A percentile compares a stretch with the other conserved stretches of the same genome.
These are phyloP conservation scores for Ophion ventricosus DNA, from an alignment of 2,888 invertebrate genomes.

Conservation along the genomic window DNA sequence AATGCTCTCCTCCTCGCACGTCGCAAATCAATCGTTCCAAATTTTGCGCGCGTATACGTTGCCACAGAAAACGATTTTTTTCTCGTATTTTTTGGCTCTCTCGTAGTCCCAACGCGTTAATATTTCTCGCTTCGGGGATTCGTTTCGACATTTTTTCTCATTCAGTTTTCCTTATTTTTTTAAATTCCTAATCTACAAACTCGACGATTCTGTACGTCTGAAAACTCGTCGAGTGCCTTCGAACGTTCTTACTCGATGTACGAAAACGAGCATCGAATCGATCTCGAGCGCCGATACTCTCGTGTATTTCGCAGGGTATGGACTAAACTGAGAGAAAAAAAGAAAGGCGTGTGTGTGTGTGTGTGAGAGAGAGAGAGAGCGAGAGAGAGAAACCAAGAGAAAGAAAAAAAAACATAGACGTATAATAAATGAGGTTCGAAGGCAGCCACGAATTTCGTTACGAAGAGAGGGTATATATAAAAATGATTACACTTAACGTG, in stretches of 20 bases:
- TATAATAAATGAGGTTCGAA: constrained; percentile 64
- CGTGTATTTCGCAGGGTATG: constrained; percentile 55
- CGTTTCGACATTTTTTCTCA: constrained; percentile 72
- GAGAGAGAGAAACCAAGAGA: constrained; percentile 6
- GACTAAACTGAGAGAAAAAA: constrained; percentile 48
- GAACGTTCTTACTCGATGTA: constrained; percentile 51
- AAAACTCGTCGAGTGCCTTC: constrained; percentile 67
- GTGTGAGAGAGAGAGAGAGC: constrained; percentile 16
- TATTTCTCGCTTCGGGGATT: constrained; percentile 65
- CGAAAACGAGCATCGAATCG: constrained; percentile 29
- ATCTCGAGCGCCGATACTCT: constrained; percentile 46
- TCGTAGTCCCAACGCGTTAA: constrained; percentile 15
- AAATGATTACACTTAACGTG: constrained; percentile 65
- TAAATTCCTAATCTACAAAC: constrained; percentile 47
- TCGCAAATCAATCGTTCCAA: constrained; percentile 9
- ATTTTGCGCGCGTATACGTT: neutral
- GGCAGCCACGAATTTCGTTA: constrained; percentile 68
- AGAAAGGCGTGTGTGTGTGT: constrained; percentile 26
- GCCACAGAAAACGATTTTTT: neutral
- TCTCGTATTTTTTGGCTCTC: constrained; percentile 22
- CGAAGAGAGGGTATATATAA: constrained; percentile 63
- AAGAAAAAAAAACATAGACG: constrained; percentile 55
- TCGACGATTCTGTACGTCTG: constrained; percentile 68
- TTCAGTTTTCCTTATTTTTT: neutral
- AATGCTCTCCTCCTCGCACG: neutral